A percentile compares a stretch with the other conserved stretches of the same genome.
Conservation (phyloP, 2,113 vertebrate genomes). For the Leptobrachium leishanense region DNA sequence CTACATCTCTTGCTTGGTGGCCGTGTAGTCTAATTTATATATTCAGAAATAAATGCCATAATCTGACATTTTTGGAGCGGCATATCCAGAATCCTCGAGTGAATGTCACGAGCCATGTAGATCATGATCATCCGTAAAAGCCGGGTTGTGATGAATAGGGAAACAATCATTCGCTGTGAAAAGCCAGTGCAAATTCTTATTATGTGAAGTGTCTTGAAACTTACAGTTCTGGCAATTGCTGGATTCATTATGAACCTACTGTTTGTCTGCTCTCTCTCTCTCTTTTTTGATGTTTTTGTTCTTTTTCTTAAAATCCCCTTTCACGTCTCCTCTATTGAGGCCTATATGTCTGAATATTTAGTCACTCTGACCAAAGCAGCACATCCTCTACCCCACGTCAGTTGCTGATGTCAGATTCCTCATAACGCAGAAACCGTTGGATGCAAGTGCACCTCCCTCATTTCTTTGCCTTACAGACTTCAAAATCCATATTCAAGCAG, state of each 20-base stretch:
- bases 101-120: neutral
- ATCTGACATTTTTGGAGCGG: neutral
- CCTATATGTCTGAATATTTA: neutral
- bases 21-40: too few relatives aligned
- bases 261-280: neutral
- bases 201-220: constrained; percentile 8
- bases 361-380: constrained; percentile 24
- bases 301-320: neutral
- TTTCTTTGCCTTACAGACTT: constrained; percentile 96
- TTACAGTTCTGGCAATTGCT: neutral
- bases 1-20: too few relatives aligned
- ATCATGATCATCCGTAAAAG: neutral
- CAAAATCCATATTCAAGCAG: constrained; percentile 98
- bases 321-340: constrained; percentile 3
- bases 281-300: constrained; percentile 4
- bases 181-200: neutral
- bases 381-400: neutral
- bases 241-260: neutral
- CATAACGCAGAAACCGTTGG: constrained; percentile 80
- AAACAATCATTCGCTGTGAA: constrained; percentile 6
- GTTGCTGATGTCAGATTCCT: constrained; percentile 15
- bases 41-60: too few relatives aligned
- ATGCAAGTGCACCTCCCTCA: constrained; percentile 91
- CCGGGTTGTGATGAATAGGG: neutral
- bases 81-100: neutral